phyloP scores from a whole-genome alignment of 1,140 invertebrate genomes.

The Drosophila sulfurigaster region DNA sequence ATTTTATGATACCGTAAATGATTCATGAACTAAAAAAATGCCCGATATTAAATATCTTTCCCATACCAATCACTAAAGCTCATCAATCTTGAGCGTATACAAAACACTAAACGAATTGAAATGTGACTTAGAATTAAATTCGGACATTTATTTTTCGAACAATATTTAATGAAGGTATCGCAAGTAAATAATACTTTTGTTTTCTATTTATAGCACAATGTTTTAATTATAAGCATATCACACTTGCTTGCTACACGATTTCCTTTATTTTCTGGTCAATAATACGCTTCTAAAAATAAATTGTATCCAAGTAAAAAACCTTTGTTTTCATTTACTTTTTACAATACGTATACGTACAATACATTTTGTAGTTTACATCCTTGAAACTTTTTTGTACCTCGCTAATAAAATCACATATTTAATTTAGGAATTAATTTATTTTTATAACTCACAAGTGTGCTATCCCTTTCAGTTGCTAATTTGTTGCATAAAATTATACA shows the following conservation, averaged over 20 bases:
- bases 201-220: too few relatives aligned
- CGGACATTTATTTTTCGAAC: too few relatives aligned
- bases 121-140: not conserved
- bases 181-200: too few relatives aligned
- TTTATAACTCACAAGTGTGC: not conserved
- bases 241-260: too few relatives aligned
- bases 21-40: conserved; percentile 2
- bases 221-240: too few relatives aligned
- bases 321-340: not conserved
- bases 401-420: not conserved
- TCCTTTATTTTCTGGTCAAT: too few relatives aligned
- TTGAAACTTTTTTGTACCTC: conserved; percentile 4
- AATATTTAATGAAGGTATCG: too few relatives aligned
- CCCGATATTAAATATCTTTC: not conserved
- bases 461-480: conserved; percentile 19
- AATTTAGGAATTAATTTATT: conserved; percentile 1
- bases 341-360: not conserved
- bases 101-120: not conserved
- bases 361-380: not conserved
- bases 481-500: conserved; percentile 6
- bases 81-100: not conserved
- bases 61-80: not conserved
- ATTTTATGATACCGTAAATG: conserved; percentile 9
- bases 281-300: too few relatives aligned
- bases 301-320: not conserved